Evolutionary conservation across 1,140 invertebrate species (phyloP).

Genomic region (Drosophila pandora): DNA sequence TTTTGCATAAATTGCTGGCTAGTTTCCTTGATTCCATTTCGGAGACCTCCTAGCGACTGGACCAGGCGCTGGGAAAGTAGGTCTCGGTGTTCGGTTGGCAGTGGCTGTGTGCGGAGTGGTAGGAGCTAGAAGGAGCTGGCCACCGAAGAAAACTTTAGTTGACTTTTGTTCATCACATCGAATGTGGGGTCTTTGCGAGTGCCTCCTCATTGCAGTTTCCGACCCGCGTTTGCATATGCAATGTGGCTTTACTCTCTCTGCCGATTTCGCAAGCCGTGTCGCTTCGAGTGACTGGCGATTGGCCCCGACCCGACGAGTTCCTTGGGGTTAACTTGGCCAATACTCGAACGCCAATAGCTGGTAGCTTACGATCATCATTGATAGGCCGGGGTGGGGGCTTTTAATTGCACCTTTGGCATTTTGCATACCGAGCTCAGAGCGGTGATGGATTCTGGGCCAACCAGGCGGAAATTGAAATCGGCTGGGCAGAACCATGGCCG

Average conservation of each 20-base stretch:
- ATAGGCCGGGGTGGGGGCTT: conserved; percentile 53
- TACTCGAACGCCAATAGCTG: conserved; percentile 43
- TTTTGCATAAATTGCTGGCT: conserved; percentile 68
- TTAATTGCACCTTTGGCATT: conserved; percentile 82
- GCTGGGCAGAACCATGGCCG: conserved; percentile 18
- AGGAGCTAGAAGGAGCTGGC: no score
- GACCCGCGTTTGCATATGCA: no score
- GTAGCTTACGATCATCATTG: conserved; percentile 72
- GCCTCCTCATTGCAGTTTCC: no score
- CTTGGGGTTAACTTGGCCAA: conserved; percentile 44
- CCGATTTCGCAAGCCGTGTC: conserved; percentile 52
- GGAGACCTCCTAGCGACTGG: conserved; percentile 68
- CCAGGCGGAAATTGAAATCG: conserved; percentile 58
- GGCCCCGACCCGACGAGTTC: conserved; percentile 66
- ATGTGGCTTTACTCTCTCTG: neutral
- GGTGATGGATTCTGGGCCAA: conserved; percentile 26
- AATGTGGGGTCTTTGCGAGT: neutral
- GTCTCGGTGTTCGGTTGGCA: conserved; percentile 61
- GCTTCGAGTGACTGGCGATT: conserved; percentile 59
- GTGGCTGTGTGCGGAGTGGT: conserved; percentile 2
- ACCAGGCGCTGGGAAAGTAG: conserved; percentile 71
- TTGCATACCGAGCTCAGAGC: conserved; percentile 34
- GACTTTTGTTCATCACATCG: neutral
- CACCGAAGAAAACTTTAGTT: no score
- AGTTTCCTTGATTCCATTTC: conserved; percentile 78